These are phyloP conservation scores for Parotocinclus haroldoi DNA, from an alignment of 2,797 vertebrate genomes.

Conservation along the genomic window DNA sequence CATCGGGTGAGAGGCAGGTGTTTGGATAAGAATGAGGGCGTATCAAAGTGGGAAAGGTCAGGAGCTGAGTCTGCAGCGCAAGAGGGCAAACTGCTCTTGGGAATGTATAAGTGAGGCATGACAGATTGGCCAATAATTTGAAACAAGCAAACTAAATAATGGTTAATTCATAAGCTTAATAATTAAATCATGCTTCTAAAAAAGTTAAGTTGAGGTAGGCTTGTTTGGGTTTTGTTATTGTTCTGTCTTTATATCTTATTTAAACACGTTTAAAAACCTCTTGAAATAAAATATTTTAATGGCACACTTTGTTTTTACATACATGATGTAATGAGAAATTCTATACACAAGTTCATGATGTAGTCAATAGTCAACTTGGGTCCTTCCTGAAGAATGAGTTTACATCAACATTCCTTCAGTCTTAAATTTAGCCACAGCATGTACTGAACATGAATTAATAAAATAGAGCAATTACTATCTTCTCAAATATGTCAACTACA, in stretches of 20 bases:
- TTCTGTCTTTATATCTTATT: constrained; percentile 6
- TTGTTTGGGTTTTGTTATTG: constrained; percentile 19
- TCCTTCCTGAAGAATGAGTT: constrained; percentile 16
- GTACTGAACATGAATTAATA: constrained; percentile 49
- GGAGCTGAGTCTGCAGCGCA: too few relatives aligned
- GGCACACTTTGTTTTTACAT: constrained; percentile 24
- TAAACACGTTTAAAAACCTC: constrained; percentile 3
- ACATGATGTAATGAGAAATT: constrained; percentile 22
- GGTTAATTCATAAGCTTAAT: constrained; percentile 45
- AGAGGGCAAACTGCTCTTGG: too few relatives aligned
- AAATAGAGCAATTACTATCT: constrained; percentile 48
- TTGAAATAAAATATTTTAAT: constrained; percentile 41
- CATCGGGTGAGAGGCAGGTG: too few relatives aligned
- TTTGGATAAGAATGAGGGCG: too few relatives aligned
- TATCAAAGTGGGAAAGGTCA: too few relatives aligned
- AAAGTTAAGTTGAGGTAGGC: constrained; percentile 17
- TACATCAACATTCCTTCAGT: constrained; percentile 12
- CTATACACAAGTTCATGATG: constrained; percentile 31
- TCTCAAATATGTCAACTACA: constrained; percentile 28
- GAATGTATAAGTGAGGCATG: too few relatives aligned
- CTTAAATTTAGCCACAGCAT: constrained; percentile 36
- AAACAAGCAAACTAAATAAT: constrained; percentile 49
- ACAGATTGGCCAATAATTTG: constrained; percentile 36
- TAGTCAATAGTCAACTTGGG: constrained; percentile 9
- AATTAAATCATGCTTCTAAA: constrained; percentile 46